Base-by-base conservation (phyloP, 2,797 vertebrate genomes). In the Sebastes hubbsi region DNA sequence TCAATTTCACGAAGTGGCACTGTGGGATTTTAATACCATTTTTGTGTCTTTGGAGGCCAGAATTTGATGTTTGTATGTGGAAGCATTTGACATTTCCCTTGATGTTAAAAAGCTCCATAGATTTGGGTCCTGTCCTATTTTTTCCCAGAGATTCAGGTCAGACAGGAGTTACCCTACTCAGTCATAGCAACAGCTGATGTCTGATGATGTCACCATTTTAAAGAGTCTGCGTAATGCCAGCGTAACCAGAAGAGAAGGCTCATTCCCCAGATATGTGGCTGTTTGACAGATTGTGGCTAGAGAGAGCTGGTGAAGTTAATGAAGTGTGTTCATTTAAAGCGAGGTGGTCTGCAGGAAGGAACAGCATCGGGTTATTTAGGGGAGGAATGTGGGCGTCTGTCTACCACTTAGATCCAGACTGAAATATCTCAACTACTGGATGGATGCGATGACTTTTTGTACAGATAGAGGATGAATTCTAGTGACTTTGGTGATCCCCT, bases 101-200 rank as follows among this genome's bases (percentile, higher is more conserved):
- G 29, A 65, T 54, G n/a, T 64, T 22, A 20, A 24, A 61, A 29
- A 29, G 20, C 22, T 56, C 27, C 1, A 2, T 25, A 29, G 22
- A 22, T 64, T 32, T 68, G 1, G 8, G 8, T 61, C 11, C 24
- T 67, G 16, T 22, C 13, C 4, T 32, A 29, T 25, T 18, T 24
- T 24, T 62, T 32, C 27, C 10, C n/a, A 60, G 16, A 42, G 49
- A 34, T 52, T 62, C 14, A 67, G 38, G 30, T 81, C 67, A 55
- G 56, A 52, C 46, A 30, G 54, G 7, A 49, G 29, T 20, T 25
- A 2, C 7, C 30, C 65, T 29, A 8, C 25, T 24, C 24, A 49
- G 61, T 75, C 74, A 30, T 29, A 65, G 59, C 49, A 81, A 29
- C 74, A 81, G 49, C 72, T 81, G 82, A 80, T 60, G 60, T 63